Evolutionary conservation across 2,888 invertebrate genomes (phyloP), one percentile per base, ranked within the genome.

Genomic region (Lasiommata megera): DNA sequence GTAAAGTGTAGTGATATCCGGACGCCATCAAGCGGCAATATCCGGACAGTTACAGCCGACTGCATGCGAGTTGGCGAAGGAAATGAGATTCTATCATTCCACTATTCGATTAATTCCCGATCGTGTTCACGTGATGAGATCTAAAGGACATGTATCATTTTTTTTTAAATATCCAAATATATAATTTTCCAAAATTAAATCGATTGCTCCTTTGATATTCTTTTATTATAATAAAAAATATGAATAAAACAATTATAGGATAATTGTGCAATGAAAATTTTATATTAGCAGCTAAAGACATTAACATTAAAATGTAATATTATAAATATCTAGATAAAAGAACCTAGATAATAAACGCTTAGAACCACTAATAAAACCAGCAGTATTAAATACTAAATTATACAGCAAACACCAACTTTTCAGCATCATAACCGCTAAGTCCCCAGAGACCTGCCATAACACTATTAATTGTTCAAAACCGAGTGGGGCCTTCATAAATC

Each of bases 1-100:
- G 63, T 60, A 65, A 70, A 72, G 73, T 68, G 75, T 80, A 79
- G 80, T 83, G 80, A 85, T 82, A 77, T 82, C 85, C 84, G 80
- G 79, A 71, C 78, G 73, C 70, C 77, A 81, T 83, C 82, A 82
- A 76, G 77, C 78, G 70, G 76, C 69, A 78, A 82, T 82, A 80
- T 80, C 80, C 82, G 82, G 76, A 50, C 61, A 53, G 62, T 63
- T 70, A 62, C 65, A 69, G 68, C 74, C 74, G 73, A 68, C 60
- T 37, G 62, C 48, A 47, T 52, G 64, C 70, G 60, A 64, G 61
- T 62, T 55, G 52, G 46, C 51, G 55, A 67, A 48, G 64, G 64
- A 62, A 62, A 64, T 62, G 40, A 55, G 58, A 56, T 58, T 58
- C 53, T 46, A 54, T 51, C 56, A 56, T 50, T 44, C 48, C 29